Percentiles rank a stretch among this genome's conserved stretches.
phyloP scores from a whole-genome alignment of 2,113 vertebrate species.

The Oreamnos americanus region DNA sequence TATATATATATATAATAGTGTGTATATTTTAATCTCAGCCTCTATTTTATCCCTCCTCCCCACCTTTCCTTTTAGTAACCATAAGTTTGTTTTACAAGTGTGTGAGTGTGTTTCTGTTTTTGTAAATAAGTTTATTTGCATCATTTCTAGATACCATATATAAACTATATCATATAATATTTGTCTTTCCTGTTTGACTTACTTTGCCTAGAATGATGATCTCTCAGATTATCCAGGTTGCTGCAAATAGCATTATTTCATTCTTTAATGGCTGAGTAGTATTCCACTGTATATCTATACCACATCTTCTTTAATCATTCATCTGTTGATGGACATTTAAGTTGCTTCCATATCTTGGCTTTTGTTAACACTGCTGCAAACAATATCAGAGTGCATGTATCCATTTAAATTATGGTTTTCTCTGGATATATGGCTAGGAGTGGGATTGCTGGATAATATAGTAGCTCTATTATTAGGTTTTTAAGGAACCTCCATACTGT shows the following conservation, averaged over 20 bases:
- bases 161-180: not conserved
- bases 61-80: not conserved
- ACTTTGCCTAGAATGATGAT: not conserved
- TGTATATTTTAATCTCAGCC: not conserved
- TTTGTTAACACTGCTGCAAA: not conserved
- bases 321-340: not conserved
- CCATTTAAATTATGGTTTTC: not conserved
- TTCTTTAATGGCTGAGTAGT: not conserved
- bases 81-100: not conserved
- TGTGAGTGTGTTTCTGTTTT: not conserved
- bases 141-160: not conserved
- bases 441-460: not conserved
- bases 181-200: not conserved
- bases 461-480: not conserved
- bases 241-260: not conserved
- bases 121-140: not conserved
- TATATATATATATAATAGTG: not conserved
- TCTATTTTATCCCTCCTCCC: not conserved
- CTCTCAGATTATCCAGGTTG: not conserved
- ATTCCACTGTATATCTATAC: not conserved
- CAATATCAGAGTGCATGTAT: not conserved
- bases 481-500: not conserved
- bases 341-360: not conserved
- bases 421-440: not conserved
- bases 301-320: not conserved